Evolutionary conservation across 2,113 vertebrate species (phyloP).

Genomic region (Toxostoma redivivum): DNA sequence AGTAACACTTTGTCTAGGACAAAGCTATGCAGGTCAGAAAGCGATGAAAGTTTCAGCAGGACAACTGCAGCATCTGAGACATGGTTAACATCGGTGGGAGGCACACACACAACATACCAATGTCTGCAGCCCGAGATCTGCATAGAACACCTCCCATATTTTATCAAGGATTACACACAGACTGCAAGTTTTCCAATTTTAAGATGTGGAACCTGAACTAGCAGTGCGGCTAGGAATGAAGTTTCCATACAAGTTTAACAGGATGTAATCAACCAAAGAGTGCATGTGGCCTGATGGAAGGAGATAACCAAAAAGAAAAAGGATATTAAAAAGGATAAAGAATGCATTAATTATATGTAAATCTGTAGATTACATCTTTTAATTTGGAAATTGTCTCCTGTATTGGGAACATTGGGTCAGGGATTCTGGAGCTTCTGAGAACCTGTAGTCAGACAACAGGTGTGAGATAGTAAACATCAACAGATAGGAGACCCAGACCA

Average conservation of each 20-base stretch:
- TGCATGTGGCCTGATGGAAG: background rate
- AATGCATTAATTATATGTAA: background rate
- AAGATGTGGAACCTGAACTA: background rate
- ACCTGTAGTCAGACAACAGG: accelerated
- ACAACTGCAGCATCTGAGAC: background rate
- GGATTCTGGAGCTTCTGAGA: background rate
- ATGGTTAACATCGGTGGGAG: background rate
- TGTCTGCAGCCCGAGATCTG: background rate
- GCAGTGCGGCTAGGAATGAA: background rate
- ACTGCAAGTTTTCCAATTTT: background rate
- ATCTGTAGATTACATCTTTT: background rate
- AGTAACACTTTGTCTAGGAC: background rate
- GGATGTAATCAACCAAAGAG: background rate
- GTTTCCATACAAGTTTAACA: background rate
- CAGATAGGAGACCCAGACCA: background rate
- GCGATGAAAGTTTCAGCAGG: background rate
- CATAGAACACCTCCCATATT: background rate
- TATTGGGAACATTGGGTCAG: background rate
- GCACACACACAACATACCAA: background rate
- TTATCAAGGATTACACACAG: background rate
- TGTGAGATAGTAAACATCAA: background rate
- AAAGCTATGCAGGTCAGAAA: background rate
- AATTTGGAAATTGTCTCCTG: background rate
- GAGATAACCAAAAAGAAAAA: background rate
- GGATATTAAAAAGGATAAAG: background rate